These are phyloP conservation scores for Lepidotrigona ventralis DNA, from an alignment of 1,140 invertebrate genomes.

Conservation along the genomic window DNA sequence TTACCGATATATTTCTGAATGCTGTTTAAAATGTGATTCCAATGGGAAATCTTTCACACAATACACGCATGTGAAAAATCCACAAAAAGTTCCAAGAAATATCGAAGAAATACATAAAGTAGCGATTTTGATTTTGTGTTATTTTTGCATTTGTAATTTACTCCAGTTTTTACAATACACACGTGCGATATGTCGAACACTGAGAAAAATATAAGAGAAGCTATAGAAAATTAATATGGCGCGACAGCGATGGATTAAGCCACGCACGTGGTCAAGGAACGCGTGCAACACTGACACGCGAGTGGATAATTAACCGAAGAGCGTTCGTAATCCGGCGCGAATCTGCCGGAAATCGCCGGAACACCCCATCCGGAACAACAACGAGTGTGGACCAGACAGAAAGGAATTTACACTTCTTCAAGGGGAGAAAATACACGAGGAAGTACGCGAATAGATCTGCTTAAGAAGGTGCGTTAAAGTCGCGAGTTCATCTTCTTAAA, in stretches of 20 bases:
- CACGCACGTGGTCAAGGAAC: background rate
- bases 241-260: background rate
- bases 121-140: no score
- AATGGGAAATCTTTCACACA: no score
- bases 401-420: background rate
- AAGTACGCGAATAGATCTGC: background rate
- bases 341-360: background rate
- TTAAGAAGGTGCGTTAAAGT: constrained; percentile 22
- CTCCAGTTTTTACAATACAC: background rate
- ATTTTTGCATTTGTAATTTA: no score
- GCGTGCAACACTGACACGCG: background rate
- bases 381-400: background rate
- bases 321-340: background rate
- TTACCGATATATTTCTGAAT: no score
- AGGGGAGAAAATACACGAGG: background rate
- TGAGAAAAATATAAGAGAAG: background rate
- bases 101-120: no score
- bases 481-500: constrained; percentile 15
- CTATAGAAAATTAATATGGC: background rate
- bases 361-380: background rate
- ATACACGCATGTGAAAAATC: no score
- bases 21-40: no score
- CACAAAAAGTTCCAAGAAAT: no score
- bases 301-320: background rate
- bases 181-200: background rate